Evolutionary conservation across 2,888 invertebrate species (phyloP).

Genomic region (Phyto melanocephala): DNA sequence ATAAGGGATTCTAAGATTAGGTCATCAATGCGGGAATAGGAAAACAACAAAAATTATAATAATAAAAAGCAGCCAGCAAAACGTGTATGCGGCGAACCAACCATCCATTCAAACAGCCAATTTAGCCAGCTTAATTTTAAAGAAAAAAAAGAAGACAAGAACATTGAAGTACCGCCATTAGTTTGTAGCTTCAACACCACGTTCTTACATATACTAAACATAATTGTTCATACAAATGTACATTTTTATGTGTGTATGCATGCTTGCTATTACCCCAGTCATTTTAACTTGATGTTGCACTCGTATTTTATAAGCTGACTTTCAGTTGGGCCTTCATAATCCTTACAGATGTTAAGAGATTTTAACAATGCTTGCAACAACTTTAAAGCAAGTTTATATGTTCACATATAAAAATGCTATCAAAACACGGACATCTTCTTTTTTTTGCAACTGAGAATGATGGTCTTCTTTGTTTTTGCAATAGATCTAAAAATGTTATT

Average conservation of each 20-base stretch:
- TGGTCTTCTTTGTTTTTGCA: too few relatives aligned
- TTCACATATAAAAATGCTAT: not conserved
- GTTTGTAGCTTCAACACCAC: constrained; percentile 32
- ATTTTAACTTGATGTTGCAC: constrained; percentile 5
- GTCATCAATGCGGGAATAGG: constrained; percentile 28
- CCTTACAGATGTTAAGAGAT: constrained; percentile 36
- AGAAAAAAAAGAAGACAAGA: not conserved
- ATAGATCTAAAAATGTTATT: constrained; percentile 31
- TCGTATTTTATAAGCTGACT: constrained; percentile 31
- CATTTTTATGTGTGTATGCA: not conserved
- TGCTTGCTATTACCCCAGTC: not conserved
- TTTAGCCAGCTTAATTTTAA: constrained; percentile 10
- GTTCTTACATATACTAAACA: not conserved
- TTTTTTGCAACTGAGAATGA: too few relatives aligned
- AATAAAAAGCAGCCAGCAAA: not conserved
- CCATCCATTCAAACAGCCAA: constrained; percentile 14
- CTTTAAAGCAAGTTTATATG: not conserved
- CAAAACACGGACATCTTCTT: constrained; percentile 53
- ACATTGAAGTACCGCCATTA: constrained; percentile 22
- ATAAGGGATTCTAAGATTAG: constrained; percentile 54
- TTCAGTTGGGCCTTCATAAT: constrained; percentile 36
- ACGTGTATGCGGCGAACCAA: not conserved
- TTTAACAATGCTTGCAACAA: constrained; percentile 12
- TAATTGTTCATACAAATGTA: too few relatives aligned
- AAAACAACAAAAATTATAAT: not conserved